Evolutionary conservation across 2,797 vertebrate genomes (phyloP).

Genomic region (Tiaroga cobitis): DNA sequence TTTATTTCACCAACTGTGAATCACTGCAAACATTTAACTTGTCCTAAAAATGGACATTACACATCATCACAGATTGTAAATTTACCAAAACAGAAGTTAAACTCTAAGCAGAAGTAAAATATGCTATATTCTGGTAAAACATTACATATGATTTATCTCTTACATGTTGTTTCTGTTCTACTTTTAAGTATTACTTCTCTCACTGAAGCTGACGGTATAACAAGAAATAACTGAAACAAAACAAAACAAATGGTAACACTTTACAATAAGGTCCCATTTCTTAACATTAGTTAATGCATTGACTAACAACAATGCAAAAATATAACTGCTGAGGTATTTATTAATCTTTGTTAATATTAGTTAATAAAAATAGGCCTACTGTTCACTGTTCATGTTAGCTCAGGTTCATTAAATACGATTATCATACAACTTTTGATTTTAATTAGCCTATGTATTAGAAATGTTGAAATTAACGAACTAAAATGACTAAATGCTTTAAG

Average conservation of each 20-base stretch:
- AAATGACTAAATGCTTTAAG: background rate
- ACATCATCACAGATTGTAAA: constrained; percentile 4
- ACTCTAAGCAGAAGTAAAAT: constrained; percentile 43
- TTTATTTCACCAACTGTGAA: background rate
- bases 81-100: background rate
- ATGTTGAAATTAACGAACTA: background rate
- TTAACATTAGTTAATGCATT: background rate
- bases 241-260: background rate
- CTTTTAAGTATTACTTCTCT: background rate
- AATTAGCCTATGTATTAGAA: background rate
- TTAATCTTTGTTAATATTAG: background rate
- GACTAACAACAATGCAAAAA: background rate
- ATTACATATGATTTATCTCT: constrained; percentile 16
- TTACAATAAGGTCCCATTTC: background rate
- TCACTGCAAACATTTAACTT: background rate
- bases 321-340: background rate
- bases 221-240: background rate
- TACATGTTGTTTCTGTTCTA: background rate
- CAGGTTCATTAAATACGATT: background rate
- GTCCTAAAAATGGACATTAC: background rate
- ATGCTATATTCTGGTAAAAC: constrained; percentile 12
- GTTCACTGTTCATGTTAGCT: background rate
- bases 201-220: background rate
- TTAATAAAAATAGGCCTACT: background rate
- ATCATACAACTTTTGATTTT: background rate